Evolutionary conservation across 2,797 vertebrate genomes (phyloP), one percentile per base, ranked within the genome.

Genomic region (Spinibarbus caldwelli): DNA sequence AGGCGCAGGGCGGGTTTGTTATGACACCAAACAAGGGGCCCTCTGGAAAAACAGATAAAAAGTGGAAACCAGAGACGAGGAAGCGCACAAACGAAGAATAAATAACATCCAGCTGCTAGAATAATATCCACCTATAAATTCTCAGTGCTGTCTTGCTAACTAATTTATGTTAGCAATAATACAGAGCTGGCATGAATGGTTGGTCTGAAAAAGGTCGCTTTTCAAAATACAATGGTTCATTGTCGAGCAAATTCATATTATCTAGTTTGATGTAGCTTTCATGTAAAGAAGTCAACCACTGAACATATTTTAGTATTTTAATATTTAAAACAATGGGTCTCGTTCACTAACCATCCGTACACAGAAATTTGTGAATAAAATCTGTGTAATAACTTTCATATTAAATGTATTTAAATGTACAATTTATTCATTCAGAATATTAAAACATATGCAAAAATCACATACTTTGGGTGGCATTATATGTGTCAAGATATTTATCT

Each of bases 1-100:
- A 79, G 85, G 80, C 3, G 14, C 77, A n/a, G 64, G 62, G 91
- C 77, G 83, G 91, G 91, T 93, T 91, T 95, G 94, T 95, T 95
- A 93, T 95, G 93, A 95, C 93, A 95, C 92, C 91, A 95, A 95
- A 95, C 94, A 95, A 94, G 91, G 92, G 92, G 84, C 91, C 45
- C 90, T 88, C 90, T 90, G 90, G 92, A 90, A 92, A 94, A 88
- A 90, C 86, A 89, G 82, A 89, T 85, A 86, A 89, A 66, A 89
- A 93, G 79, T 85, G 90, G 93, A 93, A 95, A 95, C 91, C 91
- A 92, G 92, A 93, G 93, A 94, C 88, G 87, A 91, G 94, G 93
- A 95, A 92, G 93, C 93, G 82, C 94, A 92, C 88, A 92, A 93
- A 95, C 92, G 90, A 94, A 95, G 94, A 87, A 90, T 89, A 95